Evolutionary conservation across 2,888 invertebrate species (phyloP).

Genomic region (Scaptomyza reducta): DNA sequence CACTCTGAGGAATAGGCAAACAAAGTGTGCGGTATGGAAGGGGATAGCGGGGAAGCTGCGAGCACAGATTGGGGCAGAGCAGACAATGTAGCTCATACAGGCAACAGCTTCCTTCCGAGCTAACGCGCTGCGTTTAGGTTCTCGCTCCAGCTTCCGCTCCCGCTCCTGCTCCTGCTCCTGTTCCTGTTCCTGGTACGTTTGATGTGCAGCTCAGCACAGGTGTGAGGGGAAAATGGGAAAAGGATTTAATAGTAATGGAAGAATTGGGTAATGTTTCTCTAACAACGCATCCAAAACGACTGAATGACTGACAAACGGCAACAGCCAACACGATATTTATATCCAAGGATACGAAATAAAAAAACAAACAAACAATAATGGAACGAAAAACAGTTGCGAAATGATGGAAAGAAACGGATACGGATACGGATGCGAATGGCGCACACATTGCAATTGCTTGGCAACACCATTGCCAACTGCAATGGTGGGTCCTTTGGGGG

Average conservation of each 20-base stretch:
- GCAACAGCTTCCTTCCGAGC: constrained; percentile 77
- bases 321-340: constrained; percentile 68
- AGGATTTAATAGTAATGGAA: neutral
- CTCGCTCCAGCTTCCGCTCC: neutral
- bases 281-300: constrained; percentile 37
- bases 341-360: constrained; percentile 62
- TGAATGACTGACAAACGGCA: constrained; percentile 36
- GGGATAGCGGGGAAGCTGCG: neutral
- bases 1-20: constrained; percentile 39
- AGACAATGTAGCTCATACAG: constrained; percentile 53
- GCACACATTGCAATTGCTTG: constrained; percentile 66
- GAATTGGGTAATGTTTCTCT: constrained; percentile 20
- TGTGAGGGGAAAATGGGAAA: neutral
- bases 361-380: constrained; percentile 9
- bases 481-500: constrained; percentile 27
- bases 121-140: constrained; percentile 53
- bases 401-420: constrained; percentile 32
- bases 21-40: neutral
- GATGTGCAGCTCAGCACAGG: constrained; percentile 47
- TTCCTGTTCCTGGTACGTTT: constrained; percentile 43
- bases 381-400: constrained; percentile 7
- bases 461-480: constrained; percentile 61
- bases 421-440: constrained; percentile 20
- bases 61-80: neutral
- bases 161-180: neutral